Percentiles rank a stretch among this genome's conserved stretches.
These are phyloP conservation scores for Monopis laevigella DNA, from an alignment of 2,888 invertebrate genomes.

Conservation along the genomic window DNA sequence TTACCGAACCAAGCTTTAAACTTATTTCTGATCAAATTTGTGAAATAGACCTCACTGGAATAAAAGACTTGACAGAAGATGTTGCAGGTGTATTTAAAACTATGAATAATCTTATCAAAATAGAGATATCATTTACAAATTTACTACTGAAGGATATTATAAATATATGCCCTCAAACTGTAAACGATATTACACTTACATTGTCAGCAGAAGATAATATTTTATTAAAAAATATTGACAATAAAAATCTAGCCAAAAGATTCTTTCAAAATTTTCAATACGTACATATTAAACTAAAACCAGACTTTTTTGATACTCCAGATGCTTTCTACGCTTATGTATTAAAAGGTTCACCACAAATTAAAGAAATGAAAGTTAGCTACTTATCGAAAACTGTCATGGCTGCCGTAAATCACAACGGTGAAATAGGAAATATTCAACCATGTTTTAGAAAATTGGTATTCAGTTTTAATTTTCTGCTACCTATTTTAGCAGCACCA, in stretches of 20 bases:
- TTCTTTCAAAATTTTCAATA: background rate
- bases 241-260: background rate
- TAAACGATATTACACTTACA: background rate
- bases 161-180: background rate
- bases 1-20: background rate
- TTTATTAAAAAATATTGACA: background rate
- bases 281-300: background rate
- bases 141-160: background rate
- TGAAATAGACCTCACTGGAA: background rate
- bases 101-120: background rate
- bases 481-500: background rate
- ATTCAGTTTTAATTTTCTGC: background rate
- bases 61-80: background rate
- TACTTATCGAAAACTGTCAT: background rate
- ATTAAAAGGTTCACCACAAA: background rate
- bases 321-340: background rate
- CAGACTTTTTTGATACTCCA: background rate
- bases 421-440: background rate
- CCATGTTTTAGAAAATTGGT: background rate
- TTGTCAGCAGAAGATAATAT: constrained; percentile 1
- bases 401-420: background rate
- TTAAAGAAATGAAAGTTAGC: background rate
- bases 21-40: background rate
- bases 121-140: background rate
- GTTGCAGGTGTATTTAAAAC: background rate